Conservation (phyloP, 2,113 vertebrate genomes). For the Semicossyphus pulcher region DNA sequence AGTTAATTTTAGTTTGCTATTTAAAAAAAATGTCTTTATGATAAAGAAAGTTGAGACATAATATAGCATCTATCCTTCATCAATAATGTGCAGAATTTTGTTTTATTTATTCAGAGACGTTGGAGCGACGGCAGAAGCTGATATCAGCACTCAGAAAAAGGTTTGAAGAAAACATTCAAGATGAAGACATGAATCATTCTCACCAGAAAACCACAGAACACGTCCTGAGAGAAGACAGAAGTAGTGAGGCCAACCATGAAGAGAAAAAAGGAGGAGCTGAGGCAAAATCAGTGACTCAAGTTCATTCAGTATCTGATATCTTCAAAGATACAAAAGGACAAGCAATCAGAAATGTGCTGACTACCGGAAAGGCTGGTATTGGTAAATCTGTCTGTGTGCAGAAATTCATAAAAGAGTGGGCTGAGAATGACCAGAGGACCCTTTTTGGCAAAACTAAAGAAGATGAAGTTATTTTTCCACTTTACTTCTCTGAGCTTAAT, state of each 20-base stretch:
- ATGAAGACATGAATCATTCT: conserved; percentile 12
- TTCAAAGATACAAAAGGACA: not conserved
- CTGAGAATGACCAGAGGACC: accelerated
- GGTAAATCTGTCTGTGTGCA: conserved; percentile 51
- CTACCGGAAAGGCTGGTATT: not conserved
- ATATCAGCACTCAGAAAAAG: not conserved
- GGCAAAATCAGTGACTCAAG: not conserved
- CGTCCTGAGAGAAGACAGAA: conserved; percentile 5
- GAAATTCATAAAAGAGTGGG: conserved; percentile 26
- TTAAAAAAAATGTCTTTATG: no score
- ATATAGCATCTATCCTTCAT: not conserved
- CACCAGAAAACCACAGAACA: conserved; percentile 50
- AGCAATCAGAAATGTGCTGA: conserved; percentile 29
- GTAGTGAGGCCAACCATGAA: not conserved
- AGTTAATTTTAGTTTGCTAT: no score
- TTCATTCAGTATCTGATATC: not conserved
- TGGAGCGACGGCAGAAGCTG: not conserved
- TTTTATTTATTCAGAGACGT: conserved; percentile 18
- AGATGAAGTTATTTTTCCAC: conserved; percentile 14
- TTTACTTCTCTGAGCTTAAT: not conserved
- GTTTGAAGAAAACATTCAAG: not conserved
- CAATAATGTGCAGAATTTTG: not conserved
- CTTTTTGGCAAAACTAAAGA: accelerated
- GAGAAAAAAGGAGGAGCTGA: not conserved
- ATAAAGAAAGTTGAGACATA: not conserved